Evolutionary conservation across 2,888 invertebrate species (phyloP), one percentile per base, ranked within the genome.

Genomic region (Scaptomyza polygonia): DNA sequence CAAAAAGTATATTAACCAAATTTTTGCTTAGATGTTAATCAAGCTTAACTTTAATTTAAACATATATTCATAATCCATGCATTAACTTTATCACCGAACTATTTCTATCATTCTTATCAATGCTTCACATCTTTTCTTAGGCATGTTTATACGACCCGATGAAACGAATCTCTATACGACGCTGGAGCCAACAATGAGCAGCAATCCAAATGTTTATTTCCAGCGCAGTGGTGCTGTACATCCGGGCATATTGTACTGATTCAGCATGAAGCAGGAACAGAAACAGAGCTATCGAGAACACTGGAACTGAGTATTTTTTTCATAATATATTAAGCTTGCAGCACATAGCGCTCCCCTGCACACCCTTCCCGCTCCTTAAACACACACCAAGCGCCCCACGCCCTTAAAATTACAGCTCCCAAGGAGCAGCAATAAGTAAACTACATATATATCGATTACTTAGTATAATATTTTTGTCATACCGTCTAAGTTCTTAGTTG

Each of bases 161-260:
- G 97, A 96, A 91, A 95, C 95, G 87, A 96, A 95, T 93, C 94
- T 96, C 89, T 97, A 97, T 93, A 96, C 97, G 88, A 96, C 96
- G 80, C 93, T 95, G 90, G 96, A 96, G 92, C 96, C 96, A 84
- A 96, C 96, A 83, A 93, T 97, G 92, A 97, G 97, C 92, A 96
- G 95, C 92, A 97, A 97, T 93, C 97, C 97, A 79, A 97, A 97
- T 93, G 97, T 97, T 77, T 97, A 95, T 92, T 97, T 97, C 92
- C 97, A 97, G 92, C 94, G 97, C 88, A 94, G 95, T 85, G 95
- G 95, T 67, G 93, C 93, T 72, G 94, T 97, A 86, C 97, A 97
- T 93, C 96, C 96, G 79, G 97, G 97, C 92, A 96, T 97, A 96
- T 96, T 97, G 95, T 97, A 97, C 93, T 97, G 93, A 95, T 57